Evolutionary conservation across 2,888 invertebrate species (phyloP).

Genomic region (Amphimallon solstitiale): DNA sequence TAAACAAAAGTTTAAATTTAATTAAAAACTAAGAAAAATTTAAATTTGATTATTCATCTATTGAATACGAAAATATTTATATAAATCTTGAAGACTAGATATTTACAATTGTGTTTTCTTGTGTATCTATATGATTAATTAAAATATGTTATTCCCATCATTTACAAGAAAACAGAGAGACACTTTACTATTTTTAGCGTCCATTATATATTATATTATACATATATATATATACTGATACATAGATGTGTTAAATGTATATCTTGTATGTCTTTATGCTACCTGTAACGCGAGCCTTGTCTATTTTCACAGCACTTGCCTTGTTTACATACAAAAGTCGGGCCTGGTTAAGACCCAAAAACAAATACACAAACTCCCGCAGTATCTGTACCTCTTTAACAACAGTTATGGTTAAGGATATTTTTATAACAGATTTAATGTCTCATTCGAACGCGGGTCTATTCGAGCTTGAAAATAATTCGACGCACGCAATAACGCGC

Average conservation of each 20-base stretch:
- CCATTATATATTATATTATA: slow-evolving; percentile 23
- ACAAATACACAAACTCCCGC: slow-evolving; percentile 48
- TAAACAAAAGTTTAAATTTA: no score
- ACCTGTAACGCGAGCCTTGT: slow-evolving; percentile 43
- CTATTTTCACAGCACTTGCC: slow-evolving; percentile 49
- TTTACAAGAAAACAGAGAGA: no score
- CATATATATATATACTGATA: slow-evolving; percentile 10
- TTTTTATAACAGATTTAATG: slow-evolving; percentile 39
- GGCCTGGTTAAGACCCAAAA: slow-evolving; percentile 45
- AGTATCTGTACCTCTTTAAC: slow-evolving; percentile 42
- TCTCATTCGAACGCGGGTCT: slow-evolving; percentile 26
- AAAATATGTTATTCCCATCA: no score
- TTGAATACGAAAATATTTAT: no score
- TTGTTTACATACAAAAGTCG: slow-evolving; percentile 49
- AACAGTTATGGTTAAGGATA: slow-evolving; percentile 42
- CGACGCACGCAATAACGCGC: slow-evolving; percentile 46
- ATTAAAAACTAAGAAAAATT: no score
- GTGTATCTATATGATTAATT: no score
- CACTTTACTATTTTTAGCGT: slow-evolving; percentile 29
- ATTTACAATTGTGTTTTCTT: no score
- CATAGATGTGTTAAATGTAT: slow-evolving; percentile 36
- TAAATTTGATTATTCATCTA: no score
- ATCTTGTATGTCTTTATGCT: slow-evolving; percentile 37
- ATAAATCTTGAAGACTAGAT: no score
- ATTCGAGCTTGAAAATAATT: slow-evolving; percentile 41